Percentiles rank a stretch among this genome's conserved stretches.
Evolutionary conservation across 1,140 invertebrate species (phyloP).

Genomic region (Ceratina australensis): DNA sequence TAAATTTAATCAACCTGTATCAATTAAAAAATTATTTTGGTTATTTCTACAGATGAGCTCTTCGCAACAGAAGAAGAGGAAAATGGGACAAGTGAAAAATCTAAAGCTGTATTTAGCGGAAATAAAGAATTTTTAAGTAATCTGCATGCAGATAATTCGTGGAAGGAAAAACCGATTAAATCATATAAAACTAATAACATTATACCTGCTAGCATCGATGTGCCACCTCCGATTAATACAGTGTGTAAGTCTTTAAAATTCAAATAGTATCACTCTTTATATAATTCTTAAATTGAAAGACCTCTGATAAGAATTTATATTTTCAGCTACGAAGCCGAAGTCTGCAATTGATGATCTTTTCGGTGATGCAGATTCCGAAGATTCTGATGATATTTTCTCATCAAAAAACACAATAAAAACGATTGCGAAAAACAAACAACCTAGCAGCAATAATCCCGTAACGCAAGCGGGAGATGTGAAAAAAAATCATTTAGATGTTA

Average conservation of each 20-base stretch:
- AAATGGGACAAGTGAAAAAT: conserved; percentile 52
- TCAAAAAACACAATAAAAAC: conserved; percentile 65
- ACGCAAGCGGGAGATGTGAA: not conserved
- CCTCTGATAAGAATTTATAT: not conserved
- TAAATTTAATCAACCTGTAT: conserved; percentile 8
- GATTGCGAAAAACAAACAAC: conserved; percentile 41
- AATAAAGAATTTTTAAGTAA: conserved; percentile 66
- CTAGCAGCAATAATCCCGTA: conserved; percentile 1
- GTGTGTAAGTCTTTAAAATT: conserved; percentile 66
- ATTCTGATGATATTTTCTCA: conserved; percentile 75
- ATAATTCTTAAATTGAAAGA: not conserved
- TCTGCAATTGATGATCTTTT: conserved; percentile 77
- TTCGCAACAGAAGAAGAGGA: conserved; percentile 65
- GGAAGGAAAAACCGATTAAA: conserved; percentile 66
- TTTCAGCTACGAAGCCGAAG: conserved; percentile 73
- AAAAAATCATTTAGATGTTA: conserved; percentile 47
- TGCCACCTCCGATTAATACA: conserved; percentile 74
- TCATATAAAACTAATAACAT: conserved; percentile 68
- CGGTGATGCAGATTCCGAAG: conserved; percentile 75
- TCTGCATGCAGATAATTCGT: conserved; percentile 60
- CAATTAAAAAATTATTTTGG: not conserved
- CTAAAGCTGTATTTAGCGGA: conserved; percentile 55
- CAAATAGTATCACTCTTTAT: not conserved
- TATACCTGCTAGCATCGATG: conserved; percentile 73
- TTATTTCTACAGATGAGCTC: conserved; percentile 65